phyloP scores from a whole-genome alignment of 2,888 invertebrate genomes.

The Chrysina gloriosa region DNA sequence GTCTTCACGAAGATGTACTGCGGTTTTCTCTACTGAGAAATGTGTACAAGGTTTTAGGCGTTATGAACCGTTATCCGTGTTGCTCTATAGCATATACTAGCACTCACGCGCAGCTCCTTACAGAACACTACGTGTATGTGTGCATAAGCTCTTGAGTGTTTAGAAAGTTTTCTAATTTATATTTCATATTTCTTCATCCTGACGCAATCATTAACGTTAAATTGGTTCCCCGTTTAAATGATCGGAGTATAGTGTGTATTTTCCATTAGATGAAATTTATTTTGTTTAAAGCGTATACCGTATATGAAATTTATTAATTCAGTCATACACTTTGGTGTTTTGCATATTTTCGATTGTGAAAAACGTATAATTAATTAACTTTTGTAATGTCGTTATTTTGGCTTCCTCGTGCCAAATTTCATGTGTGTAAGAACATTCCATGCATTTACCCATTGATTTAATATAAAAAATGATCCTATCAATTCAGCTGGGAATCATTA shows the following conservation, averaged over 20 bases:
- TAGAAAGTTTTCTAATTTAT: slow-evolving; percentile 36
- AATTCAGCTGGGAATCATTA: no score
- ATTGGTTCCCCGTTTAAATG: slow-evolving; percentile 16
- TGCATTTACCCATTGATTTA: no score
- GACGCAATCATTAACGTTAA: slow-evolving; percentile 35
- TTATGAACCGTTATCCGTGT: slow-evolving; percentile 35
- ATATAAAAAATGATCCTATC: no score
- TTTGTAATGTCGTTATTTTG: no score
- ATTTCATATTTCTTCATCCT: slow-evolving; percentile 31
- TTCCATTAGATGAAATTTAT: slow-evolving; percentile 2
- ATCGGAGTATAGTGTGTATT: neutral
- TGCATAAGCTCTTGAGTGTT: slow-evolving; percentile 13
- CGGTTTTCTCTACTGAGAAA: slow-evolving; percentile 55
- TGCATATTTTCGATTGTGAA: neutral
- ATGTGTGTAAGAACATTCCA: no score
- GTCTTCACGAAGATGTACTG: slow-evolving; percentile 62
- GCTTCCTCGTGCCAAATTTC: no score
- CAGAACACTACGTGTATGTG: neutral
- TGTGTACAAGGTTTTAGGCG: slow-evolving; percentile 39
- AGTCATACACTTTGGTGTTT: neutral
- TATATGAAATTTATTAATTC: slow-evolving; percentile 7
- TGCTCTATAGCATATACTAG: neutral
- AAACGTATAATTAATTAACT: neutral
- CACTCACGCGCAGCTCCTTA: neutral
- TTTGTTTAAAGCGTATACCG: neutral